These are phyloP conservation scores for Melipona bicolor DNA, from an alignment of 2,888 invertebrate genomes.

Conservation along the genomic window DNA sequence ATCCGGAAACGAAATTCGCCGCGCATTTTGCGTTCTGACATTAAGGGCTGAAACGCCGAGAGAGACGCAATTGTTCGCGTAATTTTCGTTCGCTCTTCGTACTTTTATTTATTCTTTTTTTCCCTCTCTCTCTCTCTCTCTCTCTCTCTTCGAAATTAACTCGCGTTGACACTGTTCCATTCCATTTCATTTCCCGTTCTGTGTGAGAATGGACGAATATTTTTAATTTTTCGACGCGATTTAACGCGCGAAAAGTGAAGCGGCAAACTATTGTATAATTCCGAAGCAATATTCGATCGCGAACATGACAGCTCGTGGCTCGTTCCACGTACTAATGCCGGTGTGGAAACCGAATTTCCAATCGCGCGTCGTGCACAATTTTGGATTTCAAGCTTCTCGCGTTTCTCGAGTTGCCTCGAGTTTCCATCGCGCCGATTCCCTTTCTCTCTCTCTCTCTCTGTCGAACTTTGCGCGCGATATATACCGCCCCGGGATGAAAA, in stretches of 20 bases:
- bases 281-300: background rate
- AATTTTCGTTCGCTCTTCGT: background rate
- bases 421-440: background rate
- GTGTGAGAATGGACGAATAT: no score
- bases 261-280: no score
- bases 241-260: no score
- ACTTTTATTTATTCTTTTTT: background rate
- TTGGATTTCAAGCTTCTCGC: slow-evolving; percentile 35
- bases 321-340: background rate
- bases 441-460: background rate
- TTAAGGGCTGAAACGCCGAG: background rate
- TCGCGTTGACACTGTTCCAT: no score
- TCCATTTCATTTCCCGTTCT: no score
- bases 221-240: no score
- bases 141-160: background rate
- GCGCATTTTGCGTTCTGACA: background rate
- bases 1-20: slow-evolving; percentile 1
- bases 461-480: slow-evolving; percentile 17
- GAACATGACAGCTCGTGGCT: slow-evolving; percentile 3
- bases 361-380: slow-evolving; percentile 30
- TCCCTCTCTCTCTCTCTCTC: background rate
- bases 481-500: slow-evolving; percentile 13
- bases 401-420: slow-evolving; percentile 25
- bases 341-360: slow-evolving; percentile 10
- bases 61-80: background rate